Percentiles rank a stretch among this genome's conserved stretches.
Conservation (phyloP, 2,888 invertebrate species). For the Loripinus fragilis region DNA sequence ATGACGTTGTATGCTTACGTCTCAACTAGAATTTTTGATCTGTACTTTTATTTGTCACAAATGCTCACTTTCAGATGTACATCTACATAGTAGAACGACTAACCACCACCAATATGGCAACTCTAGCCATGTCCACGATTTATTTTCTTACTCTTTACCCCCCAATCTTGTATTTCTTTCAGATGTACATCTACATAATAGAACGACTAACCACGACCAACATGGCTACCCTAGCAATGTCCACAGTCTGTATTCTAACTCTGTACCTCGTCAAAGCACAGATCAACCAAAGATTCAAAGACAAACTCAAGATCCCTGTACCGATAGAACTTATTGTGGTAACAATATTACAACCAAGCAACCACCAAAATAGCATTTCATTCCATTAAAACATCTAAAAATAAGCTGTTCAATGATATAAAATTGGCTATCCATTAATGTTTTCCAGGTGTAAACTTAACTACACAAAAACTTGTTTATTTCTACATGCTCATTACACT, state of each 20-base stretch:
- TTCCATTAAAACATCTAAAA: too few relatives aligned
- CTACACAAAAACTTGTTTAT: too few relatives aligned
- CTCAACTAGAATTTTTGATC: too few relatives aligned
- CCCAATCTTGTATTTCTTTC: too few relatives aligned
- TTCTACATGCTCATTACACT: too few relatives aligned
- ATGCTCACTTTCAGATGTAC: slow-evolving; percentile 86
- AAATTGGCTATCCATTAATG: too few relatives aligned
- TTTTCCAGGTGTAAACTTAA: too few relatives aligned
- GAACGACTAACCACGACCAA: slow-evolving; percentile 87
- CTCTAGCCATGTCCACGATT: slow-evolving; percentile 88
- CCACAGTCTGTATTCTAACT: slow-evolving; percentile 87
- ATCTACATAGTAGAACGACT: slow-evolving; percentile 86
- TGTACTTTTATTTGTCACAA: too few relatives aligned
- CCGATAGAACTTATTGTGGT: slow-evolving; percentile 94
- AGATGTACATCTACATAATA: slow-evolving; percentile 87
- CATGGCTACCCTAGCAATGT: slow-evolving; percentile 88
- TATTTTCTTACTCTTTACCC: slow-evolving; percentile 87
- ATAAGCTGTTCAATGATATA: too few relatives aligned
- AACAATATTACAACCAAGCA: too few relatives aligned
- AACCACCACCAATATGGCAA: slow-evolving; percentile 87
- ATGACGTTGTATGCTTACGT: too few relatives aligned
- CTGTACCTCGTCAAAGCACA: slow-evolving; percentile 86
- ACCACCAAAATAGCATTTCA: too few relatives aligned
- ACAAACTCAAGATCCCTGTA: slow-evolving; percentile 87
- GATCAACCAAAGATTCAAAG: slow-evolving; percentile 78